phyloP scores from a whole-genome alignment of 2,888 invertebrate species.

The Campoplex capitator region DNA sequence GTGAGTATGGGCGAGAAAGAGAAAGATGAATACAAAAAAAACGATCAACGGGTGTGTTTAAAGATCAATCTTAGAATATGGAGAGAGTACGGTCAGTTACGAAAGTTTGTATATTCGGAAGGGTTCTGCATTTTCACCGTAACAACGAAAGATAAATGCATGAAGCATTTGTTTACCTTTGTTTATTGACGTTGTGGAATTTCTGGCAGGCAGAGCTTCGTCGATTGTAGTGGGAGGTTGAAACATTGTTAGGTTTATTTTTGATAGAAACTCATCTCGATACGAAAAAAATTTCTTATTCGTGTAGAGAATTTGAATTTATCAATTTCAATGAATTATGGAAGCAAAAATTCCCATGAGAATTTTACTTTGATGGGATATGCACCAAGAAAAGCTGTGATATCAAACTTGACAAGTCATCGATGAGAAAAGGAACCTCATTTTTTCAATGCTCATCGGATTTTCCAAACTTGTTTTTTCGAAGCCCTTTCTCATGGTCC shows the following conservation, averaged over 20 bases:
- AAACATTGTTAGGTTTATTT: neutral
- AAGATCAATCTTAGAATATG: constrained; percentile 33
- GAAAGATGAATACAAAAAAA: constrained; percentile 8
- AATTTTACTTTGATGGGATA: neutral
- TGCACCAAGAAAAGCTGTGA: neutral
- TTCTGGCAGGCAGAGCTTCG: neutral
- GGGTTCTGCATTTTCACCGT: neutral
- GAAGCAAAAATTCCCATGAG: neutral
- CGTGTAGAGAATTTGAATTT: no score
- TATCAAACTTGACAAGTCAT: neutral
- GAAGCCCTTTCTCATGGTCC: neutral
- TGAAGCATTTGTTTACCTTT: neutral
- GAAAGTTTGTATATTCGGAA: neutral
- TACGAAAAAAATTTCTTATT: neutral
- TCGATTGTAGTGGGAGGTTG: neutral
- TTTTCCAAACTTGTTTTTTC: neutral
- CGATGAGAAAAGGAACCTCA: neutral
- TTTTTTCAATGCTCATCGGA: neutral
- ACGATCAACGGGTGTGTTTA: constrained; percentile 19
- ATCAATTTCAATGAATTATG: neutral
- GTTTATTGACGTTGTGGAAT: constrained; percentile 1
- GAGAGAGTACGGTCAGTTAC: constrained; percentile 48
- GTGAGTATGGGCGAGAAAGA: constrained; percentile 29
- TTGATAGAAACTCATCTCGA: neutral
- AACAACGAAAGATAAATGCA: neutral